phyloP scores from a whole-genome alignment of 2,113 vertebrate genomes.

The Climacteris rufus region DNA sequence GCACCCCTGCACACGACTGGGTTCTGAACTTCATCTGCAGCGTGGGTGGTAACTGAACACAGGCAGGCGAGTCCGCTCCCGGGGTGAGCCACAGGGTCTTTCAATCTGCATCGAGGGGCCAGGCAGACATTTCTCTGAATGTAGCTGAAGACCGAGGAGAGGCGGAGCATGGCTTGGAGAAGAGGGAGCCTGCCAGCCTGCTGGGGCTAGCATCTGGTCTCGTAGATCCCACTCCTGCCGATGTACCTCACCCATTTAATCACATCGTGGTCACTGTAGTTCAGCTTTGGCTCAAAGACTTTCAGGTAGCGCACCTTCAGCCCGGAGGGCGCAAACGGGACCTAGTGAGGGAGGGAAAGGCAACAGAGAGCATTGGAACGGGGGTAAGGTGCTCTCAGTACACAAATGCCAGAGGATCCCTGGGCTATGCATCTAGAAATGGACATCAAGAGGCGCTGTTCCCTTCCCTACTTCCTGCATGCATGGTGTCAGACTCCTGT shows the following conservation, averaged over 20 bases:
- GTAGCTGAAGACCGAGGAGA: conserved; percentile 51
- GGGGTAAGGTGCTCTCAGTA: not conserved
- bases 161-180: conserved; percentile 46
- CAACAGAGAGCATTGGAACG: not conserved
- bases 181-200: not conserved
- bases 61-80: conserved; percentile 11
- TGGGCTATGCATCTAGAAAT: not conserved
- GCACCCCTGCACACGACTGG: not conserved
- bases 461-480: not conserved
- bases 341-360: conserved; percentile 69
- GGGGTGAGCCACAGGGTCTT: conserved; percentile 36
- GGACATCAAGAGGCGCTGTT: not conserved
- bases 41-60: not conserved
- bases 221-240: conserved; percentile 96
- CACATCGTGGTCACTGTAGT: conserved; percentile 99
- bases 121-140: conserved; percentile 56
- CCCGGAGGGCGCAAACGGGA: conserved; percentile 95
- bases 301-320: conserved; percentile 99
- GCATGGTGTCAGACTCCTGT: not conserved
- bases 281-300: conserved; percentile 99
- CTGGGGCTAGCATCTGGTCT: conserved; percentile 92
- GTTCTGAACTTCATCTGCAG: conserved; percentile 34
- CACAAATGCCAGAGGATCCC: not conserved
- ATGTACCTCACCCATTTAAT: conserved; percentile 99
- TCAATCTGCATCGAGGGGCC: conserved; percentile 25